A percentile compares a stretch with the other conserved stretches of the same genome.
phyloP scores from a whole-genome alignment of 30 jellyfish, hydroid and myxozoan genomes.

The Aurelia aurita region DNA sequence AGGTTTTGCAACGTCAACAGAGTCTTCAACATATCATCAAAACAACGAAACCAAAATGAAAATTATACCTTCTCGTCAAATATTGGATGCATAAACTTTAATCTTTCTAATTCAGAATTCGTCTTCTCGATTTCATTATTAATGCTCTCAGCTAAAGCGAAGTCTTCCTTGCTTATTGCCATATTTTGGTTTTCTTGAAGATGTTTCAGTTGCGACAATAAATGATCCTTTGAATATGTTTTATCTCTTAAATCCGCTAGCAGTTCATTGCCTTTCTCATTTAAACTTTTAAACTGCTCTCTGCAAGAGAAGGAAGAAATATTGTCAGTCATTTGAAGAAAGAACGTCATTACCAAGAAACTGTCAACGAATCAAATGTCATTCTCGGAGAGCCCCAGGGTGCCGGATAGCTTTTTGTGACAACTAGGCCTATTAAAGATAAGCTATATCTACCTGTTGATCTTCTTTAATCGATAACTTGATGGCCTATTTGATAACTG shows the following conservation, averaged over 20 bases:
- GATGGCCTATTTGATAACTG: too few species aligned
- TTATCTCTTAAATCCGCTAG: background rate
- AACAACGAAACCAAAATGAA: too few species aligned
- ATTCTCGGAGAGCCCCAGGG: too few species aligned
- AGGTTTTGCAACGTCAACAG: too few species aligned
- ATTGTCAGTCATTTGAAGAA: background rate
- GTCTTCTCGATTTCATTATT: conserved; percentile 33
- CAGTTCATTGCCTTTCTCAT: conserved; percentile 6
- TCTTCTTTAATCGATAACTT: too few species aligned
- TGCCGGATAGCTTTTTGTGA: too few species aligned
- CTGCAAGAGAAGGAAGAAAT: background rate
- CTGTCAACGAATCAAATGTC: too few species aligned
- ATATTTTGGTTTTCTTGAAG: conserved; percentile 46
- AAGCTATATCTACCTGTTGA: too few species aligned
- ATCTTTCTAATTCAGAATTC: conserved; percentile 15
- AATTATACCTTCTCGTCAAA: conserved; percentile 36
- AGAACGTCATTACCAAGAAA: background rate
- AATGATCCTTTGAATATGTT: conserved; percentile 10
- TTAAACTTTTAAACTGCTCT: conserved; percentile 13
- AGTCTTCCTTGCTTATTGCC: conserved; percentile 57
- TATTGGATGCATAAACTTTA: conserved; percentile 60
- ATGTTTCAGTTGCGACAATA: conserved; percentile 3
- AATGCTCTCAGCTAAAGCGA: conserved; percentile 46
- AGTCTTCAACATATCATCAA: too few species aligned
- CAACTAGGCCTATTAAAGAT: too few species aligned